These are phyloP conservation scores for Pristionchus entomophagus DNA, from an alignment of 2,888 invertebrate genomes.

Conservation along the genomic window DNA sequence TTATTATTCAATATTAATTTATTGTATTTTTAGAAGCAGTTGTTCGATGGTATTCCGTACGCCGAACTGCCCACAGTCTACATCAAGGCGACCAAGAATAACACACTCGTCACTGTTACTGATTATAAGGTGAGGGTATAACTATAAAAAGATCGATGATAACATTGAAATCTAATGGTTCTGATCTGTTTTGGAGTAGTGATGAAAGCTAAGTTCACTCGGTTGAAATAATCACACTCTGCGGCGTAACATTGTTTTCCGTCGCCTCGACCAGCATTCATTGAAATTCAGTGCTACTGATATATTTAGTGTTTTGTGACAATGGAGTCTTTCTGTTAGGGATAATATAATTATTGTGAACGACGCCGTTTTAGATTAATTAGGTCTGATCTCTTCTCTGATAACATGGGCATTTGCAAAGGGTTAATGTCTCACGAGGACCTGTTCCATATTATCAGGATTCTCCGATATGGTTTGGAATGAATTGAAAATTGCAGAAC, in stretches of 20 bases:
- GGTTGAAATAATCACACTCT: too few species aligned
- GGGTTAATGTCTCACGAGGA: too few species aligned
- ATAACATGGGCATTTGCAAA: background rate
- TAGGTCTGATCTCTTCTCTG: background rate
- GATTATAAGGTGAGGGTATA: constrained; percentile 79
- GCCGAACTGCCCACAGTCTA: constrained; percentile 86
- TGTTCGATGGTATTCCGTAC: constrained; percentile 69
- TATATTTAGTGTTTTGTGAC: background rate
- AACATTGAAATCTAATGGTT: background rate
- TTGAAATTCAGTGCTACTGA: background rate
- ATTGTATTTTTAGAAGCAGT: constrained; percentile 50
- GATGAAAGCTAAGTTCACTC: background rate
- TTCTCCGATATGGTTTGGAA: background rate
- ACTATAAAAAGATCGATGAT: background rate
- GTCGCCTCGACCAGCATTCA: too few species aligned
- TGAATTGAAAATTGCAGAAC: constrained; percentile 52
- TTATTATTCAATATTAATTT: background rate
- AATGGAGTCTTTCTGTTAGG: background rate
- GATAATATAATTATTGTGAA: background rate
- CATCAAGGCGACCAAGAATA: constrained; percentile 88
- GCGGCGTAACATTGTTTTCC: too few species aligned
- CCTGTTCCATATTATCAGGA: background rate
- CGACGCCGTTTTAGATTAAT: background rate
- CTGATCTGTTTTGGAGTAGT: background rate
- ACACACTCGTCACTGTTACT: constrained; percentile 87